Conservation (phyloP, 1,140 invertebrate genomes). For the Gonioctena quinquepunctata region DNA sequence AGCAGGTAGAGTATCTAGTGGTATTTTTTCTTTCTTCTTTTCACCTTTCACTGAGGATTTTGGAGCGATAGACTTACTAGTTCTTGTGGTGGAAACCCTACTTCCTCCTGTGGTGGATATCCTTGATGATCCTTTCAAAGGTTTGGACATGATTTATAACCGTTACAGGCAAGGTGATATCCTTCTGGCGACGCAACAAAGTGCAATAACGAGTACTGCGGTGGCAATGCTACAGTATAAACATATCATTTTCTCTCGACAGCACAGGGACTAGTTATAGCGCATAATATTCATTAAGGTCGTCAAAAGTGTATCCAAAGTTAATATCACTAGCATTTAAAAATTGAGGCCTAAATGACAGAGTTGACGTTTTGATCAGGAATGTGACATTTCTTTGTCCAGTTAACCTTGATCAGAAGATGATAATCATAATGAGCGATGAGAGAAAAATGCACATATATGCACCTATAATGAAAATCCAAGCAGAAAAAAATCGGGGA, state of each 20-base stretch:
- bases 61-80: too few species aligned
- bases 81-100: too few species aligned
- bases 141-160: conserved; percentile 15
- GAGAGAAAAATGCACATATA: too few species aligned
- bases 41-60: conserved; percentile 4
- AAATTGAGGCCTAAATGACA: background rate
- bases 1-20: conserved; percentile 25
- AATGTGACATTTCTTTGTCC: background rate
- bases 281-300: background rate
- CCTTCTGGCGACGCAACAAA: conserved; percentile 30
- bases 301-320: background rate
- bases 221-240: conserved; percentile 32
- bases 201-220: conserved; percentile 25
- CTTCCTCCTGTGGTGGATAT: conserved; percentile 17
- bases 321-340: conserved; percentile 15
- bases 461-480: too few species aligned
- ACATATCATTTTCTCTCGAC: conserved; percentile 29
- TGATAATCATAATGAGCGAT: too few species aligned
- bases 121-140: background rate
- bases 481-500: too few species aligned
- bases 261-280: background rate
- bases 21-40: conserved; percentile 12
- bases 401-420: background rate
- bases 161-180: conserved; percentile 29
- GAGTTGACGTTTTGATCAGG: background rate